Conservation (phyloP, 2,113 vertebrate species). For the Xiphias gladius region DNA sequence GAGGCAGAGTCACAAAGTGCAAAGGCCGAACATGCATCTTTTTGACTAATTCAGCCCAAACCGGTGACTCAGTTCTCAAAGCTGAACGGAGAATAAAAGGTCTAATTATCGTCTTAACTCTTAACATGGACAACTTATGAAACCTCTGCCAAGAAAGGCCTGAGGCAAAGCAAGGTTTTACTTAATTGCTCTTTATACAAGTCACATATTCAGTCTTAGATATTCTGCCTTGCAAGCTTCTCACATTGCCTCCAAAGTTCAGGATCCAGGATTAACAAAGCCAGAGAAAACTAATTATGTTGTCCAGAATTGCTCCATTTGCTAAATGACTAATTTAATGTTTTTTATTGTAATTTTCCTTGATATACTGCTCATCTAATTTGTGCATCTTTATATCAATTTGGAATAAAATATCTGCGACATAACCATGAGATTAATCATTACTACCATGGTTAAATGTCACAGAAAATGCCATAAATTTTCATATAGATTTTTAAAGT, state of each 20-base stretch:
- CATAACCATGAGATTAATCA: background rate
- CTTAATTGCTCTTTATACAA: slow-evolving; percentile 24
- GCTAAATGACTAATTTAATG: background rate
- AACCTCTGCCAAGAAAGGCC: slow-evolving; percentile 38
- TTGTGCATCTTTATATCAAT: background rate
- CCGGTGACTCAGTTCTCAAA: slow-evolving; percentile 69
- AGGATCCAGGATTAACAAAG: background rate
- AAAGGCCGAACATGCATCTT: slow-evolving; percentile 77
- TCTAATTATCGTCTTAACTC: slow-evolving; percentile 69
- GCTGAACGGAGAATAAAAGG: slow-evolving; percentile 64
- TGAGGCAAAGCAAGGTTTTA: slow-evolving; percentile 16
- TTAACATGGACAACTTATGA: slow-evolving; percentile 38
- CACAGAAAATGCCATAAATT: no score
- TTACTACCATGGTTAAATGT: no score
- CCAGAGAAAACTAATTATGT: slow-evolving; percentile 16
- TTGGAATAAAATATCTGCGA: background rate
- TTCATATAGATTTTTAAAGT: background rate
- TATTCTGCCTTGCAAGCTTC: slow-evolving; percentile 1
- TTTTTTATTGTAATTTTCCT: background rate
- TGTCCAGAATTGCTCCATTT: background rate
- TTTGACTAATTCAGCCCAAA: slow-evolving; percentile 55
- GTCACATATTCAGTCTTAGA: slow-evolving; percentile 7
- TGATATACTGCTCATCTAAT: background rate
- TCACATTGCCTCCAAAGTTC: slow-evolving; percentile 1
- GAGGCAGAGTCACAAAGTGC: slow-evolving; percentile 48